These are phyloP conservation scores for Coenonympha glycerion DNA, from an alignment of 2,888 invertebrate species.

Conservation along the genomic window DNA sequence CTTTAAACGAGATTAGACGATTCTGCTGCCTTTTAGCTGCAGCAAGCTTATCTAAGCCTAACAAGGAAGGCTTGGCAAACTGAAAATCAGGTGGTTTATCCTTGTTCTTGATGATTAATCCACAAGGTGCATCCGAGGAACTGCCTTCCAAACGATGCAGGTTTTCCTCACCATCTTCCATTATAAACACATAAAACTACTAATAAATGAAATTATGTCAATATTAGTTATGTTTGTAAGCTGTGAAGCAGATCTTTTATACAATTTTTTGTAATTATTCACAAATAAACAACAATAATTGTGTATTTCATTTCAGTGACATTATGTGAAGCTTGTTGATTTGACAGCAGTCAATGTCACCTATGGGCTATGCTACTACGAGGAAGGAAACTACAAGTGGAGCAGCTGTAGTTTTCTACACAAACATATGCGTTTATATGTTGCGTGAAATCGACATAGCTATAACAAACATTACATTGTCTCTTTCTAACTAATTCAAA, in stretches of 20 bases:
- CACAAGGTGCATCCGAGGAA: slow-evolving; percentile 78
- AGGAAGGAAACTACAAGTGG: too few relatives aligned
- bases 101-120: slow-evolving; percentile 82
- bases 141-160: slow-evolving; percentile 84
- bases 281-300: slow-evolving; percentile 2
- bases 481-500: too few relatives aligned
- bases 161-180: slow-evolving; percentile 73
- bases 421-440: too few relatives aligned
- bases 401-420: too few relatives aligned
- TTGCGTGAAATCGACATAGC: too few relatives aligned
- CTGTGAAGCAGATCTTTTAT: neutral
- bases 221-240: neutral
- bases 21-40: slow-evolving; percentile 83
- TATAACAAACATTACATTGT: too few relatives aligned
- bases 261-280: neutral
- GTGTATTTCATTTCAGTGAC: neutral
- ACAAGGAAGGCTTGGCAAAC: slow-evolving; percentile 83
- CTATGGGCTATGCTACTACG: too few relatives aligned
- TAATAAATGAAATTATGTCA: neutral
- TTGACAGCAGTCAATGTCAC: neutral
- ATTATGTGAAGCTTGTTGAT: neutral
- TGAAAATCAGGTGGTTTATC: slow-evolving; percentile 80
- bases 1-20: slow-evolving; percentile 80
- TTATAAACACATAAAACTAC: slow-evolving; percentile 25
- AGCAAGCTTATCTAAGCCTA: slow-evolving; percentile 91